Evolutionary conservation across 2,113 vertebrate genomes (phyloP), one percentile per base, ranked within the genome.

Genomic region (Corythornis madagascariensis): DNA sequence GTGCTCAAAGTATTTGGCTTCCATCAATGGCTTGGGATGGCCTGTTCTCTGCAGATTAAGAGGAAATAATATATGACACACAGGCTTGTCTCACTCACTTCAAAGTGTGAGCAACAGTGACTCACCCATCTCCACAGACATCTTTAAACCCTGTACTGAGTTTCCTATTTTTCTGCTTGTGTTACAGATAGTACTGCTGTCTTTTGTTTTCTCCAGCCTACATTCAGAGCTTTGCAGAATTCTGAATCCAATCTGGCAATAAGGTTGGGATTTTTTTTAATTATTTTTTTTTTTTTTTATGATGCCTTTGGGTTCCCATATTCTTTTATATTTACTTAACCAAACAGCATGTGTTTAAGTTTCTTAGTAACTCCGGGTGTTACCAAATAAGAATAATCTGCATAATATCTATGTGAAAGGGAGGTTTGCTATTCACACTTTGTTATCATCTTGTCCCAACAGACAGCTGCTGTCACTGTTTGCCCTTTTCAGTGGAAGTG

Each of bases 81-180:
- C 57, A 89, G 60, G 83, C 77, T 95, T 93, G 86, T 87, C 94
- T 97, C 95, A 86, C 92, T 96, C 80, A 91, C 93, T 96, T 96
- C 94, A 91, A 95, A 93, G 72, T 61, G 35, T 96, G 95, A 97
- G 85, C 92, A 92, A 88, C 73, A 57, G 71, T 97, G 97, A 97
- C 48, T 97, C 95, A 97, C 70, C 77, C 83, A 88, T 92, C 97
- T 95, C 84, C 91, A 93, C 92, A 94, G 94, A 93, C 86, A 88
- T 92, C 86, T 93, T 94, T 84, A 93, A 96, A 96, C 63, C 77
- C 43, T 88, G n/a, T 95, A 80, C 89, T 90, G 91, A 95, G 57
- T 61, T 93, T 95, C 90, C 93, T 93, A 95, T 96, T 80, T 92
- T 82, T 57, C 74, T 91, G 84, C 72, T 71, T 81, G 66, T 92